Base-by-base conservation (phyloP, 2,113 vertebrate genomes). In the Catharus fuscescens region DNA sequence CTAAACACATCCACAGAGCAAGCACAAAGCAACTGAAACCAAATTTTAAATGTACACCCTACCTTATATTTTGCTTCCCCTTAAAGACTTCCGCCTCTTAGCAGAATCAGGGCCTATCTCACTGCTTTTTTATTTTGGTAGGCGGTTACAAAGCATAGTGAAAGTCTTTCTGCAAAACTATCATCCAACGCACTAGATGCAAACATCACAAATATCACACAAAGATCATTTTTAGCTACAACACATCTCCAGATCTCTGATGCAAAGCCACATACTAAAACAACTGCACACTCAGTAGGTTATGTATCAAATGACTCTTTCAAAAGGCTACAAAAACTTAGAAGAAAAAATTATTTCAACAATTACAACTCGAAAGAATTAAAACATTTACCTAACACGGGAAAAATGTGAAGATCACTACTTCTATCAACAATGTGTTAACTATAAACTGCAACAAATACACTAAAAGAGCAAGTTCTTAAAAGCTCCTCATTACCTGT, bases 131-230 rank as follows among this genome's bases (percentile, higher is more conserved):
- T 88, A 57, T 57, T 92, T 91, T 79, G 56, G 73, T 57, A 77
- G 71, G 54, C 12, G 4, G 48, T 65, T 93, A 93, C 42, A 79
- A 80, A 90, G 73, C 57, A 69, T 4, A 91, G 66, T 28, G n/a
- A 18, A 86, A 93, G 38, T 38, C 79, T 86, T 92, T 71, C 89
- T 64, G 77, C 36, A 87, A 91, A 95, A 87, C 77, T 92, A 47
- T 25, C 89, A 88, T 48, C 69, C 69, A 80, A 44, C 0, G 0
- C 38, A 31, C 74, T 80, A 70, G 32, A 61, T 62, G 47, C 71
- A 92, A 80, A 77, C 21, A 44, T 69, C 36, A 86, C 56, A 90
- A 80, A 52, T 67, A 66, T 24, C 64, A 85, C 66, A 86, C 28
- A 73, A 73, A 80, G 34, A 29, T 45, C 6, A 45, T 56, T 64